phyloP scores from a whole-genome alignment of 92 coral and sea anemone genomes.

The Virgularia gustaviana region DNA sequence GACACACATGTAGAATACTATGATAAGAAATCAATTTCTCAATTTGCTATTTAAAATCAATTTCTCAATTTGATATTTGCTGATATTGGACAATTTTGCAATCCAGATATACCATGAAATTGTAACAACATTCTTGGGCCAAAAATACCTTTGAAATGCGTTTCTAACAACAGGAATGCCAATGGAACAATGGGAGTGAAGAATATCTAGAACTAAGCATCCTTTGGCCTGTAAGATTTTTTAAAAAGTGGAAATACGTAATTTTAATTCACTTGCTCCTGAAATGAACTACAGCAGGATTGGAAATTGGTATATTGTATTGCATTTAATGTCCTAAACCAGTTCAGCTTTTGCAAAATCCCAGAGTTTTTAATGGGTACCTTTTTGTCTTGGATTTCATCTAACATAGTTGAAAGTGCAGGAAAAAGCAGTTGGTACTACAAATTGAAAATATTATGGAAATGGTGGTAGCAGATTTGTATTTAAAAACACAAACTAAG shows the following conservation, averaged over 20 bases:
- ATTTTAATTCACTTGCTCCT: neutral
- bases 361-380: constrained; percentile 21
- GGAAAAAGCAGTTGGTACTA: constrained; percentile 94
- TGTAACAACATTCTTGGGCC: too few relatives aligned
- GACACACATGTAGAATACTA: constrained; percentile 87
- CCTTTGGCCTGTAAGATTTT: constrained; percentile 80
- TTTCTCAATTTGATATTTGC: neutral
- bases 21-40: neutral
- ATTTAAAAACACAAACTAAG: neutral
- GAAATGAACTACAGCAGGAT: too few relatives aligned
- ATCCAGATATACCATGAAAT: too few relatives aligned
- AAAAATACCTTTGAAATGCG: constrained; percentile 81
- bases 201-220: constrained; percentile 74
- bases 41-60: neutral
- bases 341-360: too few relatives aligned
- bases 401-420: constrained; percentile 64
- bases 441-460: neutral
- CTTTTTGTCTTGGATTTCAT: constrained; percentile 73
- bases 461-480: too few relatives aligned
- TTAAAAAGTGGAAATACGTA: neutral
- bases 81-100: too few relatives aligned
- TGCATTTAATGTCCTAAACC: too few relatives aligned
- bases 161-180: constrained; percentile 85
- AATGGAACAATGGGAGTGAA: constrained; percentile 76
- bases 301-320: too few relatives aligned